phyloP scores from a whole-genome alignment of 2,797 vertebrate species.

The Neoniphon sammara region DNA sequence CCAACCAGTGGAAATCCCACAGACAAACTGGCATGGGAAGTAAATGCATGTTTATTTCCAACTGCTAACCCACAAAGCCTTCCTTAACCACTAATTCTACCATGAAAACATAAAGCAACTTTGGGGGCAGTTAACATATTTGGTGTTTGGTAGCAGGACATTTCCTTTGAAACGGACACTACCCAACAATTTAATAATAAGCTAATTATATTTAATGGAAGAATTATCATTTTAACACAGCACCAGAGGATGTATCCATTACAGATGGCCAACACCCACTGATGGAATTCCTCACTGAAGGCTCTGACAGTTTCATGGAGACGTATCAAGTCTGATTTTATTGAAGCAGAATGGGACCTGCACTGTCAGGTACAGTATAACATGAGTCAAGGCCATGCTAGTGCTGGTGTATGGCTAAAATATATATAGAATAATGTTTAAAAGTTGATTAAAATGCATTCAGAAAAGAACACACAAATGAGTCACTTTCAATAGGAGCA shows the following conservation, averaged over 20 bases:
- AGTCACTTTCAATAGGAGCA: background rate
- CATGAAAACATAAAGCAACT: constrained; percentile 12
- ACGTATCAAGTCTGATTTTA: constrained; percentile 12
- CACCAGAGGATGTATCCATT: background rate
- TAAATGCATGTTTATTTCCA: constrained; percentile 40
- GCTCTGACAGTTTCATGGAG: constrained; percentile 31
- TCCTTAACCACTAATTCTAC: constrained; percentile 31
- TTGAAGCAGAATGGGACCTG: constrained; percentile 9
- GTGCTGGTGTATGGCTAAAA: background rate
- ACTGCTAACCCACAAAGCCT: constrained; percentile 36
- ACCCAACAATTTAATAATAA: constrained; percentile 23
- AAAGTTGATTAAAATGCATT: background rate
- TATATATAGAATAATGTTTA: background rate
- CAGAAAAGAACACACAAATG: background rate
- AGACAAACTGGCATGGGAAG: constrained; percentile 57
- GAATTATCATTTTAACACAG: constrained; percentile 24
- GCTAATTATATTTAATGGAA: constrained; percentile 39
- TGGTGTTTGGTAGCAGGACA: constrained; percentile 24
- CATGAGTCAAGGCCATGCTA: background rate
- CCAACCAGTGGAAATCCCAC: background rate
- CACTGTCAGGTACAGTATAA: background rate
- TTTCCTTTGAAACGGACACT: constrained; percentile 32
- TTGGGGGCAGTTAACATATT: constrained; percentile 21
- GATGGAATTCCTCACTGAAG: constrained; percentile 43
- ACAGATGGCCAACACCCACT: constrained; percentile 16